Conservation (phyloP, 2,888 invertebrate species). For the Phytoseiulus persimilis region DNA sequence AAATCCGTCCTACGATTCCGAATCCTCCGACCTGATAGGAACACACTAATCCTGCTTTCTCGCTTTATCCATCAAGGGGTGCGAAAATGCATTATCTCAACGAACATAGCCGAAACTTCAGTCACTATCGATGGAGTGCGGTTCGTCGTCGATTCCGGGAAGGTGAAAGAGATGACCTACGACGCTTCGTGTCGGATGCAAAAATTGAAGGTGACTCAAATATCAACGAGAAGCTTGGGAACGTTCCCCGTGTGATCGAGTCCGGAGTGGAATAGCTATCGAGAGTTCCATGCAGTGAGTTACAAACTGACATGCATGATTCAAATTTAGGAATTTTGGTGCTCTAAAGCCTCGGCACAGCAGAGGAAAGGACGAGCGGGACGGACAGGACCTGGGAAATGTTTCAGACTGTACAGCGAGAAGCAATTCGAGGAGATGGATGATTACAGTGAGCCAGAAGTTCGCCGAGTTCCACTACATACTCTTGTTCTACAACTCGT, state of each 20-base stretch:
- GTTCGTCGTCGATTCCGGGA: constrained; percentile 94
- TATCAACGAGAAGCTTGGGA: constrained; percentile 42
- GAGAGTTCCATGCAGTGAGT: not conserved
- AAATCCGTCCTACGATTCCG: too few relatives aligned
- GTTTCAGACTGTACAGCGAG: constrained; percentile 79
- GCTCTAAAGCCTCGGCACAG: constrained; percentile 93
- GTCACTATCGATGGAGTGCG: constrained; percentile 95
- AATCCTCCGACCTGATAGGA: too few relatives aligned
- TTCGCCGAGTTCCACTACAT: constrained; percentile 85
- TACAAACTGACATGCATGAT: not conserved
- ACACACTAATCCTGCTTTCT: too few relatives aligned
- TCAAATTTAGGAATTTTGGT: constrained; percentile 78
- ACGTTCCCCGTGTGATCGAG: not conserved
- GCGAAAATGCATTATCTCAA: constrained; percentile 91
- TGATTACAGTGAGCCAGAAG: constrained; percentile 80
- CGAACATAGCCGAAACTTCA: constrained; percentile 97
- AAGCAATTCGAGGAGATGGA: constrained; percentile 70
- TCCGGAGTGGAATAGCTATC: too few relatives aligned
- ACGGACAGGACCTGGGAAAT: constrained; percentile 76
- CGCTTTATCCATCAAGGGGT: constrained; percentile 56
- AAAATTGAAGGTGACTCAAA: constrained; percentile 40
- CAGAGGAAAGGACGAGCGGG: constrained; percentile 86
- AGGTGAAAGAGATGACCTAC: constrained; percentile 94
- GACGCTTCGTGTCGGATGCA: constrained; percentile 83
- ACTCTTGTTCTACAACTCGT: constrained; percentile 84